Base-by-base conservation (phyloP, 2,797 vertebrate species). In the Tympanoctomys barrerae region DNA sequence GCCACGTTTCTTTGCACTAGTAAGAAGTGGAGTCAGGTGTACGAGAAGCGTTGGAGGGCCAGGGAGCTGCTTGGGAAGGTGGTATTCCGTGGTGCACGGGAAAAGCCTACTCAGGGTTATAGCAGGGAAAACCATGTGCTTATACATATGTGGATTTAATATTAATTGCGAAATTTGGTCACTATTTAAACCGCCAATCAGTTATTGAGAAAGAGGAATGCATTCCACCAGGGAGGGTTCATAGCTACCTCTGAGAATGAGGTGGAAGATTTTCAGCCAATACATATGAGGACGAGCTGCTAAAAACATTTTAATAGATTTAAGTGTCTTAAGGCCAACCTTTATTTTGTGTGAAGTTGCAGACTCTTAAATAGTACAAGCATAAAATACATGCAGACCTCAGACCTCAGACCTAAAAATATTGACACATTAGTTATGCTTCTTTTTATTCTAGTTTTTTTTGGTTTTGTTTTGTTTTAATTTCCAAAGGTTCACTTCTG, bases 391-490 rank as follows among this genome's bases (percentile, higher is more conserved):
- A 52, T 13, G 0, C 12, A 87, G 21, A 83, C 7, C 11, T 26
- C 13, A 26, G 13, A 89, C 49, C 11, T 31, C 13, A 28, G 13
- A 89, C 49, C 62, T 87, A 91, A 90, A 92, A 42, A 19, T 5
- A 52, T 16, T 26, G n/a, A 68, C 39, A 94, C 89, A 70, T 68
- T 78, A 12, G 7, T 75, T 90, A 70, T 75, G 4, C 8, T 84
- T 77, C 39, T 85, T 75, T 96, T 93, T 66, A 54, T 82, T 84
- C 0, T 42, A 54, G 93, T 12, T 57, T 91, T 59, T 94, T 46
- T 42, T n/a, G n/a, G 39, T 83, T 61, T 16, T 16, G 52, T 91
- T 59, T 94, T 46, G n/a, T 42, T 83, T 61, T 16, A 5, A 31
- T 54, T 70, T 91, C 73, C 9, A 83, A 94, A 95, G 36, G 1